Conservation (phyloP, 2,888 invertebrate genomes). For the Harpalus rufipes region DNA sequence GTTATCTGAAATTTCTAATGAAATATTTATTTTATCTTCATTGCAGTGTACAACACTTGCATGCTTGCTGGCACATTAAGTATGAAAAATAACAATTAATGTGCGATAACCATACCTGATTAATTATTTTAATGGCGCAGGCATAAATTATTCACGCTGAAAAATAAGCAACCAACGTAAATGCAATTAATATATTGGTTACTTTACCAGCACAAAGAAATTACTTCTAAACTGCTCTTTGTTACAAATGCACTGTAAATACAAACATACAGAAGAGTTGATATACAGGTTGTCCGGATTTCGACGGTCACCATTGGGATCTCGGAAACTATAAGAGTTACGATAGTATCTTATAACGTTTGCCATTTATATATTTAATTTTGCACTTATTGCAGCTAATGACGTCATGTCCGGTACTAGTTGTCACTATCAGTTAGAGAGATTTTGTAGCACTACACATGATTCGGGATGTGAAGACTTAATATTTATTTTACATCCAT, state of each 20-base stretch:
- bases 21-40: constrained; percentile 50
- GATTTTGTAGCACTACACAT: too few species aligned
- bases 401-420: too few species aligned
- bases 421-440: too few species aligned
- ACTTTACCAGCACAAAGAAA: constrained; percentile 3
- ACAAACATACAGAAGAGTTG: background rate
- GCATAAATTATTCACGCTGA: constrained; percentile 19
- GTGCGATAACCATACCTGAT: constrained; percentile 37
- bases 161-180: constrained; percentile 26
- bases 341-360: too few species aligned
- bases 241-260: background rate
- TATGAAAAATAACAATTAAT: constrained; percentile 49
- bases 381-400: too few species aligned
- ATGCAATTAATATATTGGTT: constrained; percentile 27
- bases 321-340: too few species aligned
- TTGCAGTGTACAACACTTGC: constrained; percentile 17
- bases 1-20: constrained; percentile 42
- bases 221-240: background rate
- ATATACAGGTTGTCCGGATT: background rate
- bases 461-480: too few species aligned
- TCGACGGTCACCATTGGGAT: background rate
- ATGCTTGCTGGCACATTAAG: constrained; percentile 22
- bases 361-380: too few species aligned
- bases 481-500: too few species aligned
- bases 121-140: constrained; percentile 32